A percentile compares a stretch with the other conserved stretches of the same genome.
Evolutionary conservation across 2,797 vertebrate species (phyloP).

Genomic region (Basileuterus tristriatus): DNA sequence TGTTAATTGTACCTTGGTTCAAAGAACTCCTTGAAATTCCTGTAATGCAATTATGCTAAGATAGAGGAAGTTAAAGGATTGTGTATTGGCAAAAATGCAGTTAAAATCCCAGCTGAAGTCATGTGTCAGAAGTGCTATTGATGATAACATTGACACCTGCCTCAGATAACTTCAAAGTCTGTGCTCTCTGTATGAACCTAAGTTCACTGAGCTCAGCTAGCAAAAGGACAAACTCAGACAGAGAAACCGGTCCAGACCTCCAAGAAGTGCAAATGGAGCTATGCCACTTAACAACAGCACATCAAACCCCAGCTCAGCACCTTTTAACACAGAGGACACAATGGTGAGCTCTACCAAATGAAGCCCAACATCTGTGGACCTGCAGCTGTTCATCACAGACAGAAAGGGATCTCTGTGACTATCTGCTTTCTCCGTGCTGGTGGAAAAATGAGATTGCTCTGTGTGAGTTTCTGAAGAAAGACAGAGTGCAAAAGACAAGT

Average conservation of each 20-base stretch:
- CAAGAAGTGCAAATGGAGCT: slow-evolving; percentile 48
- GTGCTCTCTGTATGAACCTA: background rate
- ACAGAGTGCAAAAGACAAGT: background rate
- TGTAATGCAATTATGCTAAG: slow-evolving; percentile 67
- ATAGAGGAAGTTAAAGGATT: slow-evolving; percentile 52
- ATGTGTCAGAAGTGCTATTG: slow-evolving; percentile 48
- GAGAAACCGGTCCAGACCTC: background rate
- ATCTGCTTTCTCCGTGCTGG: background rate
- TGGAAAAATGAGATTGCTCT: slow-evolving; percentile 23
- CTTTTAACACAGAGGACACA: slow-evolving; percentile 17
- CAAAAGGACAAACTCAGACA: slow-evolving; percentile 43
- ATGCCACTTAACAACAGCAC: slow-evolving; percentile 21
- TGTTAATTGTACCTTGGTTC: slow-evolving; percentile 62
- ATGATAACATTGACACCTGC: slow-evolving; percentile 54
- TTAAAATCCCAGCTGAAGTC: slow-evolving; percentile 41
- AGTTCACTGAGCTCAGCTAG: slow-evolving; percentile 39
- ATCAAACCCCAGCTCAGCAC: background rate
- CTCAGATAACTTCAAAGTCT: slow-evolving; percentile 51
- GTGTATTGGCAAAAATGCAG: slow-evolving; percentile 53
- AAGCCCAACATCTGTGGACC: background rate
- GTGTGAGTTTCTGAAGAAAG: slow-evolving; percentile 10
- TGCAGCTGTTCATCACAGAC: background rate
- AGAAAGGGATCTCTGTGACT: background rate
- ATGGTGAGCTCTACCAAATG: background rate
- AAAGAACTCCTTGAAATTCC: slow-evolving; percentile 69